Conservation (phyloP, 2,113 vertebrate genomes). For the Peromyscus leucopus region DNA sequence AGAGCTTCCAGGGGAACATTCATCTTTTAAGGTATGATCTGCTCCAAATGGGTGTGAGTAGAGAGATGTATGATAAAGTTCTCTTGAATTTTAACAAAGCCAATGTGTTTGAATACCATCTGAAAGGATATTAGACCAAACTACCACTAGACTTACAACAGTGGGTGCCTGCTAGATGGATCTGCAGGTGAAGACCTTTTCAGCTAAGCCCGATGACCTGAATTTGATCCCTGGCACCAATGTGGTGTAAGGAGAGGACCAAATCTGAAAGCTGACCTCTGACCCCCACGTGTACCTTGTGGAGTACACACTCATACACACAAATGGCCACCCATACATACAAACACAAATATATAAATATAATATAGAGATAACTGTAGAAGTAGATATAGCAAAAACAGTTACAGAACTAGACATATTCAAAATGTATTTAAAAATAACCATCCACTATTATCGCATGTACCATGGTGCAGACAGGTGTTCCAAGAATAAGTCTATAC, state of each 20-base stretch:
- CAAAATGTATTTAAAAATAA: conserved; percentile 62
- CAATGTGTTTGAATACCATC: conserved; percentile 55
- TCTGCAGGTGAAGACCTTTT: not conserved
- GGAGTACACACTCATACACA: not conserved
- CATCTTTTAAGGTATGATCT: not conserved
- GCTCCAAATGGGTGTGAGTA: not conserved
- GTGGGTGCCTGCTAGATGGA: not conserved
- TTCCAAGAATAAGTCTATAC: conserved; percentile 45
- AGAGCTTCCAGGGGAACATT: too few species aligned
- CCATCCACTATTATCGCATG: not conserved
- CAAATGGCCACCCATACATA: not conserved
- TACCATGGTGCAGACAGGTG: not conserved
- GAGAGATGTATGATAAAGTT: conserved; percentile 25
- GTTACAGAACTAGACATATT: conserved; percentile 47
- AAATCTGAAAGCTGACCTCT: not conserved
- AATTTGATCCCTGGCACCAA: not conserved
- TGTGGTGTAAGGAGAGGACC: not conserved
- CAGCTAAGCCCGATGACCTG: not conserved
- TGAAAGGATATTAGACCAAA: conserved; percentile 51
- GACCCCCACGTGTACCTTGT: too few species aligned
- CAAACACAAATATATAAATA: not conserved
- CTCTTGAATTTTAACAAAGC: conserved; percentile 53
- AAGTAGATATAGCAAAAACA: not conserved
- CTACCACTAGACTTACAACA: conserved; percentile 27
- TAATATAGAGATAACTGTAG: conserved; percentile 3